phyloP scores from a whole-genome alignment of 2,797 vertebrate species.

The Eidolon dupreanum region DNA sequence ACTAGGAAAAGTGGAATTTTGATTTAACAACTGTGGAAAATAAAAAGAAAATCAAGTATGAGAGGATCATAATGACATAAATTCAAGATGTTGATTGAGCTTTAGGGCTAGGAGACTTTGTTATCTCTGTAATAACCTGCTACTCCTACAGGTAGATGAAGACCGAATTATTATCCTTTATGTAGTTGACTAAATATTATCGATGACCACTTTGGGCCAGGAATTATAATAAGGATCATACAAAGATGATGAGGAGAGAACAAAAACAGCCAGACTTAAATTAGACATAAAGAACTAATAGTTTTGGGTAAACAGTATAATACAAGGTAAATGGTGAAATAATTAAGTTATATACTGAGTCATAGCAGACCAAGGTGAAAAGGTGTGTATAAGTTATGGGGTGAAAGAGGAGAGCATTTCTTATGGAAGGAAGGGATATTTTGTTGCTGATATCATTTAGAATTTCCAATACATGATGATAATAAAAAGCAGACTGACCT shows the following conservation, averaged over 20 bases:
- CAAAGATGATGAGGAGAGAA: background rate
- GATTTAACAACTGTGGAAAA: background rate
- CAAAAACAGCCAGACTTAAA: background rate
- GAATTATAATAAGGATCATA: background rate
- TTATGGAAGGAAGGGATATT: background rate
- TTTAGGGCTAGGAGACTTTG: background rate
- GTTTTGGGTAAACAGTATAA: background rate
- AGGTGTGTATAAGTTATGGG: background rate
- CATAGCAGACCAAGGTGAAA: background rate
- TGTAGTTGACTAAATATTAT: background rate
- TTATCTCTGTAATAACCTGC: background rate
- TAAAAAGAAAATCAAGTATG: background rate
- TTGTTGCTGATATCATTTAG: background rate
- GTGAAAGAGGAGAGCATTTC: accelerated
- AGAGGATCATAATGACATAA: background rate
- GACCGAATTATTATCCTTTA: background rate
- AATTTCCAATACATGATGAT: background rate
- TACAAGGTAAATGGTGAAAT: background rate
- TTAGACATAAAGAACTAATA: background rate
- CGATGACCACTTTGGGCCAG: background rate
- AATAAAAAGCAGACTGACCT: background rate
- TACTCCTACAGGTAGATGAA: background rate
- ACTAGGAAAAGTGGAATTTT: background rate
- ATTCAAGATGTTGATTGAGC: background rate
- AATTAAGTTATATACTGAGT: background rate